Evolutionary conservation across 2,113 vertebrate species (phyloP), one percentile per base, ranked within the genome.

Genomic region (Oryzias curvinotus): DNA sequence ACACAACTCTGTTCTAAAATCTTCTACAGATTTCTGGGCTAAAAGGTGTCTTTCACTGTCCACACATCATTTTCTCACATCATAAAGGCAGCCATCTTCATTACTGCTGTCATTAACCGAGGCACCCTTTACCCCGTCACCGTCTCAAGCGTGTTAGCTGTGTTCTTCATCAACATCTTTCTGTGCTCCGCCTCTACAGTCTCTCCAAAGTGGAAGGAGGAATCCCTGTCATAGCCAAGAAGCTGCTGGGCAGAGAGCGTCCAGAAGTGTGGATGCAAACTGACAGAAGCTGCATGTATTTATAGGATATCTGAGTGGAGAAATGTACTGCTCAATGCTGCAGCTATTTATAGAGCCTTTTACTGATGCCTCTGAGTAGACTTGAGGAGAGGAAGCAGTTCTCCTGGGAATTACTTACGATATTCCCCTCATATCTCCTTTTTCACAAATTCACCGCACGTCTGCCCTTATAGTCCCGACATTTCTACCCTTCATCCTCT

Each of bases 261-360:
- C 72, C 85, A 71, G 64, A 57, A 53, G n/a, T 62, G 68, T 2
- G 44, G 54, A 88, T 85, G 57, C 23, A 52, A 85, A 85, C 70
- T 85, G 87, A 87, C 88, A 87, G 85, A 82, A 75, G 81, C 80
- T 84, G 77, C 76, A 81, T 87, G 85, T 90, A 88, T 90, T 90
- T 88, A 85, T 89, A 85, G 84, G 78, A 65, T 57, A 85, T 86
- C 77, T 74, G 72, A 80, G 82, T 70, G 51, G 64, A 77, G 72
- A 70, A 87, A 90, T 81, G 66, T 83, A 74, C 73, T 41, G 72
- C 85, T 86, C 81, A 78, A 75, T 76, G 73, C 68, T 82, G 28
- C 46, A 63, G 74, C 85, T 90, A 89, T 89, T 87, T 85, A 75
- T 89, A 90, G 84, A 83, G 23, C 67, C 79, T 85, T 84, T 86